Conservation (phyloP, 2,797 vertebrate genomes). For the Rachycentron canadum region DNA sequence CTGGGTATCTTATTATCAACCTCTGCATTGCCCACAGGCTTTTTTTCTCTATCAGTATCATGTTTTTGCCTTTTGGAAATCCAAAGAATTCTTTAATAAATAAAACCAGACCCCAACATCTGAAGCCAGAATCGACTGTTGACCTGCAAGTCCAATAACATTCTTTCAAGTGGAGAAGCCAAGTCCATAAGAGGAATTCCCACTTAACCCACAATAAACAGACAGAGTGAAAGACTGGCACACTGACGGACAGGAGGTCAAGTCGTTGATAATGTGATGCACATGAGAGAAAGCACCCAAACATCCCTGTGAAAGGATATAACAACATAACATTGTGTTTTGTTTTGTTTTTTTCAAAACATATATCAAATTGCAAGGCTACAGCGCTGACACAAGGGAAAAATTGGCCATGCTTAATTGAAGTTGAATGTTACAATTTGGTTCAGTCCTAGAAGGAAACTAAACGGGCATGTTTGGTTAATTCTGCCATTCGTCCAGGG, state of each 20-base stretch:
- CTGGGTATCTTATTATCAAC: constrained; percentile 6
- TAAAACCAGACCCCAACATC: constrained; percentile 17
- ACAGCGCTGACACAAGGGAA: not conserved
- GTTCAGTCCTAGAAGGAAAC: constrained; percentile 16
- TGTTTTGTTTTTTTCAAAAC: not conserved
- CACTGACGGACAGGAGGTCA: constrained; percentile 10
- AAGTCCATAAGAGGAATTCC: constrained; percentile 51
- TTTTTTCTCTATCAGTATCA: not conserved
- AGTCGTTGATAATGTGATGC: not conserved
- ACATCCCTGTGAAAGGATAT: not conserved
- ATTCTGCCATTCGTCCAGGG: constrained; percentile 39
- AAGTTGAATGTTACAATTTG: constrained; percentile 26
- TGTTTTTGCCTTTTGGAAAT: constrained; percentile 25
- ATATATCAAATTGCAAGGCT: constrained; percentile 1
- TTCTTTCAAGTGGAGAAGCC: constrained; percentile 32
- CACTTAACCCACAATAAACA: constrained; percentile 41
- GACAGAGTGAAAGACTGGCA: constrained; percentile 29
- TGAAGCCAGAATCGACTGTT: constrained; percentile 41
- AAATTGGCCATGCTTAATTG: constrained; percentile 6
- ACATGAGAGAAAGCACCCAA: not conserved
- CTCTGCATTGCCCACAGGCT: not conserved
- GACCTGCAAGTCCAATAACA: constrained; percentile 31
- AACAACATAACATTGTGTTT: not conserved
- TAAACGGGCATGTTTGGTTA: constrained; percentile 48
- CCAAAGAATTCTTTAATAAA: constrained; percentile 49